Conservation (phyloP, 2,113 vertebrate genomes). For the Arvicanthis niloticus region DNA sequence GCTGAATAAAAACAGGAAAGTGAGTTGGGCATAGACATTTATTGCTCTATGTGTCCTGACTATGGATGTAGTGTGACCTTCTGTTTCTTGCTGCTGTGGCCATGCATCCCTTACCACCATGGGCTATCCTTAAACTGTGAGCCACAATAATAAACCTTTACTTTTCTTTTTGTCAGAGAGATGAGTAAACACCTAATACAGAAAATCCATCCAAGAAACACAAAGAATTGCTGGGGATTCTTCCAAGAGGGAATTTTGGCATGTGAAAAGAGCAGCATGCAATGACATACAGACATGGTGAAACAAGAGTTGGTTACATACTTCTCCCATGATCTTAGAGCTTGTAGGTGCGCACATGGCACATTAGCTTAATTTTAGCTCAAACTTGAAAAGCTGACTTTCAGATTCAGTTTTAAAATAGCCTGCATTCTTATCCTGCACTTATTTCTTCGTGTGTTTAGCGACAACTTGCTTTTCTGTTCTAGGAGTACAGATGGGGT, state of each 20-base stretch:
- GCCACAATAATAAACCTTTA: not conserved
- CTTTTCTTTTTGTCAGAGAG: not conserved
- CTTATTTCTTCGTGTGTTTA: not conserved
- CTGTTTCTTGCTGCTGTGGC: not conserved
- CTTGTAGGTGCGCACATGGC: not conserved
- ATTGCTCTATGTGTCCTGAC: not conserved
- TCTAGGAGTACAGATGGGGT: not conserved
- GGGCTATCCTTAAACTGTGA: not conserved
- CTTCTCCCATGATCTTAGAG: not conserved
- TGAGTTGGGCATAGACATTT: not conserved
- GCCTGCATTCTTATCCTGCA: not conserved
- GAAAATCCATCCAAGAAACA: not conserved
- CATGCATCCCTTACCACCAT: not conserved
- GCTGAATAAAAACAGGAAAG: not conserved
- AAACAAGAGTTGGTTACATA: not conserved
- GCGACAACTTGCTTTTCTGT: constrained; percentile 22
- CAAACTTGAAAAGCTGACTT: constrained; percentile 31
- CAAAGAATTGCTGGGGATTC: not conserved
- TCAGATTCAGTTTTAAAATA: not conserved
- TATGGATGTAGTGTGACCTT: not conserved
- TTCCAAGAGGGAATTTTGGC: not conserved
- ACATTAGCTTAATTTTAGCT: not conserved
- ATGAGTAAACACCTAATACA: not conserved
- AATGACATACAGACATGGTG: not conserved
- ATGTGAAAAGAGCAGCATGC: not conserved